Evolutionary conservation across 2,113 vertebrate genomes (phyloP).

Genomic region (Lathamus discolor): DNA sequence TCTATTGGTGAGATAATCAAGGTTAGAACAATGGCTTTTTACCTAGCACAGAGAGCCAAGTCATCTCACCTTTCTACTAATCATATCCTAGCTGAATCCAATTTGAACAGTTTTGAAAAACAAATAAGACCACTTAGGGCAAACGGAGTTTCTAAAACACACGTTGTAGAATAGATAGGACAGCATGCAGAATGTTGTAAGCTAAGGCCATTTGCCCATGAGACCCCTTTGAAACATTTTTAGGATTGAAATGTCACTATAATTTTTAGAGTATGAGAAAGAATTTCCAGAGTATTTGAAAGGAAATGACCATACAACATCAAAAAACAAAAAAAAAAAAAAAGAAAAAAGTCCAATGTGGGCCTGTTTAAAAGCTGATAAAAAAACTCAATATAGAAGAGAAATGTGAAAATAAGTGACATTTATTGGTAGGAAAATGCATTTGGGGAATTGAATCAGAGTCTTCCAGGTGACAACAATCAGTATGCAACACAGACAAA

Average conservation of each 20-base stretch:
- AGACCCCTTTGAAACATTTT: not conserved
- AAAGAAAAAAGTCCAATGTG: not conserved
- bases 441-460: not conserved
- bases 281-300: not conserved
- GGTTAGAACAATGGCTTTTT: not conserved
- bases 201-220: not conserved
- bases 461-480: not conserved
- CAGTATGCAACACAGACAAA: not conserved
- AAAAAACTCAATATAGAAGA: not conserved
- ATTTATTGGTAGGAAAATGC: not conserved
- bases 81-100: not conserved
- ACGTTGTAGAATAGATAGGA: not conserved
- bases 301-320: not conserved
- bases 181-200: not conserved
- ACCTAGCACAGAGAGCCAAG: not conserved
- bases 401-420: not conserved
- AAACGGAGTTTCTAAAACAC: not conserved
- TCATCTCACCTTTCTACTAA: not conserved
- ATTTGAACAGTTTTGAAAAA: not conserved
- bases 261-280: not conserved
- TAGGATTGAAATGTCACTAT: not conserved
- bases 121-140: not conserved
- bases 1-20: not conserved
- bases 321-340: not conserved
- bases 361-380: not conserved